phyloP scores from a whole-genome alignment of 2,113 vertebrate genomes.

The Syngnathus typhle region DNA sequence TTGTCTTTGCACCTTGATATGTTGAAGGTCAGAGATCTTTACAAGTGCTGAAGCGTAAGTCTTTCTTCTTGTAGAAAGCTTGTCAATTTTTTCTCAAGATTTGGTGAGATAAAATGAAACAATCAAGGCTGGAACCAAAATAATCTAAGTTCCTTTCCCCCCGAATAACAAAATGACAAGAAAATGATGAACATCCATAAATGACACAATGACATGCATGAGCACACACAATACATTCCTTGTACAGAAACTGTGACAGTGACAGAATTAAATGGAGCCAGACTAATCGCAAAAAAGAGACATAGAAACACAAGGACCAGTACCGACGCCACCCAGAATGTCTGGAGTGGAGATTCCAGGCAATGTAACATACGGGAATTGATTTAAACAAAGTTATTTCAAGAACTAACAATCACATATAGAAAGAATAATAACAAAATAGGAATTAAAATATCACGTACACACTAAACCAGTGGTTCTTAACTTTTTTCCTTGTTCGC shows the following conservation, averaged over 20 bases:
- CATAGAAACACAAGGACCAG: background rate
- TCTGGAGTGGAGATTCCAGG: background rate
- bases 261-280: conserved; percentile 6
- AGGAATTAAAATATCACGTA: background rate
- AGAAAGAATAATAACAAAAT: background rate
- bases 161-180: background rate
- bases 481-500: too few relatives aligned
- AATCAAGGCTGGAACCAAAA: background rate
- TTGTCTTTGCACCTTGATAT: background rate
- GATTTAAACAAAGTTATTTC: background rate
- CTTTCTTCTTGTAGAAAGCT: background rate
- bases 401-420: too few relatives aligned
- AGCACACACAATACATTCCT: background rate
- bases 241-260: background rate
- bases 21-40: background rate
- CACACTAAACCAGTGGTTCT: too few relatives aligned
- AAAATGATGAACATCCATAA: background rate
- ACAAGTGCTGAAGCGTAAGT: background rate
- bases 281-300: background rate
- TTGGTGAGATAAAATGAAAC: background rate
- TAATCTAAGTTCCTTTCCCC: background rate
- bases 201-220: background rate
- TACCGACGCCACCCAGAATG: background rate
- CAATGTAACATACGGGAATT: background rate
- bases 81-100: background rate